A percentile compares a stretch with the other conserved stretches of the same genome.
phyloP scores from a whole-genome alignment of 2,797 vertebrate species.

The Pyrocephalus nanus region DNA sequence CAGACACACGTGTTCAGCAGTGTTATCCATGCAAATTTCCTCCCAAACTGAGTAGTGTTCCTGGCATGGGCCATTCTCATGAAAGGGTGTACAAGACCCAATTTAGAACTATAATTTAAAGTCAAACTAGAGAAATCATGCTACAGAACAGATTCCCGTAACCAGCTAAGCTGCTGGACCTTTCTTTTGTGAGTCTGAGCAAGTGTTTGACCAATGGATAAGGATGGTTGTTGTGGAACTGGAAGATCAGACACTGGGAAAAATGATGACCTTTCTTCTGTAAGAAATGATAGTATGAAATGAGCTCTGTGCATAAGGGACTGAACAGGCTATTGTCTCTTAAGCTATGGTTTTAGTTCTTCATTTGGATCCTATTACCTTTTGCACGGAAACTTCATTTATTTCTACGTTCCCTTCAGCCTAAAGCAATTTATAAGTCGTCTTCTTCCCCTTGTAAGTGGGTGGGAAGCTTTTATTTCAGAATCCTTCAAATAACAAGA shows the following conservation, averaged over 20 bases:
- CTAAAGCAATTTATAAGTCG: slow-evolving; percentile 44
- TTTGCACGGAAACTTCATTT: slow-evolving; percentile 39
- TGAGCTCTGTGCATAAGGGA: background rate
- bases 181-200: background rate
- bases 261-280: background rate
- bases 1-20: fast-evolving
- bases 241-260: background rate
- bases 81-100: background rate
- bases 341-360: background rate
- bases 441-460: slow-evolving; percentile 44
- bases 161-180: background rate
- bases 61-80: background rate
- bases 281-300: background rate
- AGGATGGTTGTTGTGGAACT: background rate
- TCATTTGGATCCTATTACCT: slow-evolving; percentile 37
- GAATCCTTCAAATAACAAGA: slow-evolving; percentile 60
- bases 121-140: background rate
- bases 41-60: background rate
- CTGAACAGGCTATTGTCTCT: background rate
- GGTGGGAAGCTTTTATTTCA: slow-evolving; percentile 66
- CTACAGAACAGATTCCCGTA: background rate
- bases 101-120: background rate
- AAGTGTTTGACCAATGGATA: background rate
- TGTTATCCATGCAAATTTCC: background rate
- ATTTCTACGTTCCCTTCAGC: slow-evolving; percentile 42